A percentile compares a stretch with the other conserved stretches of the same genome.
Conservation (phyloP, 2,797 vertebrate species). For the Silurus lanzhouensis region DNA sequence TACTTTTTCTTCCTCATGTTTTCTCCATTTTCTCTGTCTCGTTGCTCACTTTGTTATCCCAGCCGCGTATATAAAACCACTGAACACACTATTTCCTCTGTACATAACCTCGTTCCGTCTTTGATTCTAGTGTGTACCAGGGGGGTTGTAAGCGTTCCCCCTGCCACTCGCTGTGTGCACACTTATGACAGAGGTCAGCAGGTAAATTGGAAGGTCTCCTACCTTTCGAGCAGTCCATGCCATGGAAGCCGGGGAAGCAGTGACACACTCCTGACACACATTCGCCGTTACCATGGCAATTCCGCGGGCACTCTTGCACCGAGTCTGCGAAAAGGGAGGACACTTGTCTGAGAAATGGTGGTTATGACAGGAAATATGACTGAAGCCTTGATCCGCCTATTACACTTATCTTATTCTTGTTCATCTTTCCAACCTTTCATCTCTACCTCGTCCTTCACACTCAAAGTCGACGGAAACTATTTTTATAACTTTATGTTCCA, state of each 20-base stretch:
- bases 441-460: neutral
- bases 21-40: slow-evolving; percentile 17
- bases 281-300: slow-evolving; percentile 97
- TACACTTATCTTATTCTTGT: slow-evolving; percentile 12
- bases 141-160: neutral
- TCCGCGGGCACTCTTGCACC: slow-evolving; percentile 96
- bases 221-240: slow-evolving; percentile 99
- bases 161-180: slow-evolving; percentile 1
- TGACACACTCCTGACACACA: slow-evolving; percentile 96
- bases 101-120: slow-evolving; percentile 11
- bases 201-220: slow-evolving; percentile 61
- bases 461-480: neutral
- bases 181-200: slow-evolving; percentile 16
- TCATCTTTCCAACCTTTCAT: neutral
- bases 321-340: slow-evolving; percentile 80
- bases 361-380: neutral
- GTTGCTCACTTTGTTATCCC: slow-evolving; percentile 13
- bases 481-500: slow-evolving; percentile 29
- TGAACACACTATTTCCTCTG: neutral
- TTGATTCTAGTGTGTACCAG: slow-evolving; percentile 1
- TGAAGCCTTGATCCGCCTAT: slow-evolving; percentile 9
- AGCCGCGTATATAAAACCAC: neutral
- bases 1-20: neutral
- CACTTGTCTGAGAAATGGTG: slow-evolving; percentile 24
- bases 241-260: slow-evolving; percentile 98